A percentile compares a stretch with the other conserved stretches of the same genome.
phyloP scores from a whole-genome alignment of 2,113 vertebrate genomes.

The Conger conger region DNA sequence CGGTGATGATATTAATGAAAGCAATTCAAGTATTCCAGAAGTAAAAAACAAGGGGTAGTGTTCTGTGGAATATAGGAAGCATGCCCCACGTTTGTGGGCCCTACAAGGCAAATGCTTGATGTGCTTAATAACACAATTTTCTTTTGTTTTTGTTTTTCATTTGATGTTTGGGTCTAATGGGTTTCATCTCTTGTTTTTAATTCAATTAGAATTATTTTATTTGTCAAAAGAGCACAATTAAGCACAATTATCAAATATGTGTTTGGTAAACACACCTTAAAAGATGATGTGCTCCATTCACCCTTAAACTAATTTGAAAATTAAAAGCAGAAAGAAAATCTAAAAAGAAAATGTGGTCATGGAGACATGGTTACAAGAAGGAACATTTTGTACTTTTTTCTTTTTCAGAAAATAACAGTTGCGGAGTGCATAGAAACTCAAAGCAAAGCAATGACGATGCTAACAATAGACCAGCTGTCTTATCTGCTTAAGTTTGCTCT shows the following conservation, averaged over 20 bases:
- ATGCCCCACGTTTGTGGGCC: not conserved
- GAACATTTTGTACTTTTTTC: constrained; percentile 30
- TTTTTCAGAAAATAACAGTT: constrained; percentile 93
- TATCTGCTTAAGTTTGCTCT: constrained; percentile 98
- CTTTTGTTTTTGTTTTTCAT: not conserved
- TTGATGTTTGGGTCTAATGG: not conserved
- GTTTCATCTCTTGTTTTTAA: not conserved
- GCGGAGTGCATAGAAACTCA: constrained; percentile 99
- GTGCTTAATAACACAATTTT: not conserved
- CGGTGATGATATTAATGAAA: not conserved
- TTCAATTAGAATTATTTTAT: not conserved
- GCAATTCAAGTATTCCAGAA: not conserved
- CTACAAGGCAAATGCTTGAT: not conserved
- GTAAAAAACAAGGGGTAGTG: not conserved
- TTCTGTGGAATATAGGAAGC: not conserved
- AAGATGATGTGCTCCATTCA: not conserved
- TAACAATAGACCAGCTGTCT: constrained; percentile 93
- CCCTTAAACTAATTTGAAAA: not conserved
- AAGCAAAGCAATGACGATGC: constrained; percentile 98
- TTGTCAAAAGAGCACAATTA: too few species aligned
- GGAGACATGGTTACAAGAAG: not conserved
- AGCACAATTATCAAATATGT: not conserved
- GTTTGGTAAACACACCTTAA: not conserved
- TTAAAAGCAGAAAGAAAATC: not conserved
- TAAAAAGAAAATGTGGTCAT: not conserved